Conservation (phyloP, 2,113 vertebrate species). For the Meleagris gallopavo region DNA sequence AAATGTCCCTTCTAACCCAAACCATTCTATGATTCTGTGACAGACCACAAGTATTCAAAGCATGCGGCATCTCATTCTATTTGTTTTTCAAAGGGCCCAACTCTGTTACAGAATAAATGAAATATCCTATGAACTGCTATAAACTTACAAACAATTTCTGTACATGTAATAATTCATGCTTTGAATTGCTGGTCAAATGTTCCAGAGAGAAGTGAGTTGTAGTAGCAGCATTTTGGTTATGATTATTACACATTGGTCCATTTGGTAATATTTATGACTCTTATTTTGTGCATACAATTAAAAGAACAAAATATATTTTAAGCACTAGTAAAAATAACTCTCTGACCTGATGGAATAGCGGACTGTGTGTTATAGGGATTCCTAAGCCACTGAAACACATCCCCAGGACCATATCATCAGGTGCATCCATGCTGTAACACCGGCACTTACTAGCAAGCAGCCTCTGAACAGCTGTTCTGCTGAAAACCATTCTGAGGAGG, state of each 20-base stretch:
- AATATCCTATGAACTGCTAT: not conserved
- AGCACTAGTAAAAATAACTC: not conserved
- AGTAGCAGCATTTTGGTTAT: not conserved
- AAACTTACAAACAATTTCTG: not conserved
- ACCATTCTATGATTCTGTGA: not conserved
- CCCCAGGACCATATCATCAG: slow-evolving; percentile 97
- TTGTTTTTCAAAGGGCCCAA: not conserved
- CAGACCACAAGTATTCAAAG: not conserved
- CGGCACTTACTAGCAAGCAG: slow-evolving; percentile 90
- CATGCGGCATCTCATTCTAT: not conserved
- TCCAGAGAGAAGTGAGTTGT: not conserved
- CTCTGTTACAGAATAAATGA: not conserved
- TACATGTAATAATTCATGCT: not conserved
- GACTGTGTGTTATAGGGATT: slow-evolving; percentile 90
- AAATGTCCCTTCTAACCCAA: no score
- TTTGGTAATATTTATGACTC: not conserved
- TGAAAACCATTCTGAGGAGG: slow-evolving; percentile 92
- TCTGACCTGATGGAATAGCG: slow-evolving; percentile 95
- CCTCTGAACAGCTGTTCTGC: slow-evolving; percentile 84
- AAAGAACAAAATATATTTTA: not conserved
- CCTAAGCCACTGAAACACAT: slow-evolving; percentile 97
- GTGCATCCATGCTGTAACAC: slow-evolving; percentile 93
- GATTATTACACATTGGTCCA: fast-evolving
- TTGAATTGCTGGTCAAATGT: not conserved
- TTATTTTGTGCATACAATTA: not conserved